These are phyloP conservation scores for Scolopax mira DNA, from an alignment of 2,113 vertebrate species.

Conservation along the genomic window DNA sequence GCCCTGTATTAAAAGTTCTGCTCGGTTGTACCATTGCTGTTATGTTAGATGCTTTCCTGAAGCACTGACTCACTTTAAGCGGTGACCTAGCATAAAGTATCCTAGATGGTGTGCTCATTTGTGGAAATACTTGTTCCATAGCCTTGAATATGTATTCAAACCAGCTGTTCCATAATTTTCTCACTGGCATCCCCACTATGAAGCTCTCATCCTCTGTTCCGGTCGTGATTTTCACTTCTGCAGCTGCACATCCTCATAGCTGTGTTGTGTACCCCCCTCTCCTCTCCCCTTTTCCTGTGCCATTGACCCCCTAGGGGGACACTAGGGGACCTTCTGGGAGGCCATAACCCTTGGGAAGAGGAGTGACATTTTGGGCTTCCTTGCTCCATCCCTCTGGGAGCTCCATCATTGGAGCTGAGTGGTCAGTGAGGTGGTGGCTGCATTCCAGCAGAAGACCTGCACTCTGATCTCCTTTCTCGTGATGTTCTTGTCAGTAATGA, in stretches of 20 bases:
- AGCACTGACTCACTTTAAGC: neutral
- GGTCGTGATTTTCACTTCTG: neutral
- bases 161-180: neutral
- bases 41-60: neutral
- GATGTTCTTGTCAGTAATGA: fast-evolving
- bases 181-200: neutral
- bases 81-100: neutral
- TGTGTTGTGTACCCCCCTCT: neutral
- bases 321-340: neutral
- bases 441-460: neutral
- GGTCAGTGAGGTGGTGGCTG: neutral
- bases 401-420: too few relatives aligned
- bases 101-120: neutral
- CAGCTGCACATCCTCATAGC: neutral
- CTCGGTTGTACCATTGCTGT: neutral
- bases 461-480: neutral
- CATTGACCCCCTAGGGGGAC: fast-evolving
- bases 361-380: neutral
- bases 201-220: neutral
- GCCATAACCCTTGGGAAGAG: neutral
- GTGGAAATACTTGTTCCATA: neutral
- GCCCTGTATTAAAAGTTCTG: neutral
- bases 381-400: neutral
- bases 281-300: neutral
- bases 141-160: neutral